phyloP scores from a whole-genome alignment of 2,113 vertebrate genomes.

The Prunella fulvescens region DNA sequence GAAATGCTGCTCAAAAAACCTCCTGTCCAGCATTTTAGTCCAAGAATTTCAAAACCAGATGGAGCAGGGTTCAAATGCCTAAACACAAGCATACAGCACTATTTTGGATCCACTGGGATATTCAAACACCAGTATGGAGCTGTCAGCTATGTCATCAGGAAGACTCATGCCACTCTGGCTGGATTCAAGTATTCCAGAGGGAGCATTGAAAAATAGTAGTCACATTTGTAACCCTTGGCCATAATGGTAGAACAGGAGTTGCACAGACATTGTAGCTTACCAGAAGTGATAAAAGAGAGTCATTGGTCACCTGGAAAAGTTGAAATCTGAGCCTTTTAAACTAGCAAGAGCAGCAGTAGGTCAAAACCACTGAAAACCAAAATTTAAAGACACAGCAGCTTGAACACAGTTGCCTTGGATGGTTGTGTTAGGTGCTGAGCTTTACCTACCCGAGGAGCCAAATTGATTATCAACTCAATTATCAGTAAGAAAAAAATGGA shows the following conservation, averaged over 20 bases:
- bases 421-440: background rate
- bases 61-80: background rate
- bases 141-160: background rate
- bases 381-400: background rate
- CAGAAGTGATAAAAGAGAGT: background rate
- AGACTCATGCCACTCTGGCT: background rate
- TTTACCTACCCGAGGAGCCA: background rate
- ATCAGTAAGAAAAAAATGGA: background rate
- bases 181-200: background rate
- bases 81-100: background rate
- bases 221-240: background rate
- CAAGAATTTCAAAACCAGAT: constrained; percentile 12
- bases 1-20: background rate
- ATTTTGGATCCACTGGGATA: background rate
- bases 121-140: background rate
- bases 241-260: background rate
- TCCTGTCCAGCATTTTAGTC: background rate
- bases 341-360: background rate
- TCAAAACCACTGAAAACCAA: background rate
- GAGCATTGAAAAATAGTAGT: background rate
- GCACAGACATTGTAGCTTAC: background rate
- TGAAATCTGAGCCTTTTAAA: background rate
- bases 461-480: background rate
- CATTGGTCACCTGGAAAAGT: background rate
- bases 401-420: background rate